phyloP scores from a whole-genome alignment of 2,888 invertebrate species.

The Hirtodrosophila duncani region DNA sequence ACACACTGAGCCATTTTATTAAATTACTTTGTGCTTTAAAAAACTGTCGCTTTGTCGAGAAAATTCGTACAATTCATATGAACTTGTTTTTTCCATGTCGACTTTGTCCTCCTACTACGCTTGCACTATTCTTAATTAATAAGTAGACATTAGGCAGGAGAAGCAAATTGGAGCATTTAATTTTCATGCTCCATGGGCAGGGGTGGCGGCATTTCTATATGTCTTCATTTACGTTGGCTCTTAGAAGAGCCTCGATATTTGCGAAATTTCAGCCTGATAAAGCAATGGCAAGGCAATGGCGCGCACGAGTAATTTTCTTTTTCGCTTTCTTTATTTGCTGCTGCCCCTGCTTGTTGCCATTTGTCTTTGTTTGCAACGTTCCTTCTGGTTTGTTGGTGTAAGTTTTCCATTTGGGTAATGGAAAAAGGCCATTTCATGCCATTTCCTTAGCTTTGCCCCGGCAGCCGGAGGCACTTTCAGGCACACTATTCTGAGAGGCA shows the following conservation, averaged over 20 bases:
- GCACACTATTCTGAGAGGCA: constrained; percentile 57
- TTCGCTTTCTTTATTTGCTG: constrained; percentile 49
- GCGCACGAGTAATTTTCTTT: constrained; percentile 70
- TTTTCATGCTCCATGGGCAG: constrained; percentile 7
- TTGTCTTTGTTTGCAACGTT: constrained; percentile 19
- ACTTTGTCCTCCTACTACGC: neutral
- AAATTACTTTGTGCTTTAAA: too few species aligned
- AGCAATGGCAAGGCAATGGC: constrained; percentile 68
- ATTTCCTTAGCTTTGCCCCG: constrained; percentile 54
- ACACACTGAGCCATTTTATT: too few species aligned
- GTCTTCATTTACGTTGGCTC: constrained; percentile 51
- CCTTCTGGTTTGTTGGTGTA: constrained; percentile 53
- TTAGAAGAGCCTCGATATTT: constrained; percentile 54
- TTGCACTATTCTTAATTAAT: constrained; percentile 52
- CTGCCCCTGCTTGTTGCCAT: constrained; percentile 46
- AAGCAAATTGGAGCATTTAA: constrained; percentile 31
- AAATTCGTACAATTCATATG: neutral
- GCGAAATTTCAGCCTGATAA: constrained; percentile 72
- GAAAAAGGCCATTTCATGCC: constrained; percentile 76
- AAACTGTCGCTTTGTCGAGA: too few species aligned
- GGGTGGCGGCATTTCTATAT: constrained; percentile 6
- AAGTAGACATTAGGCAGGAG: constrained; percentile 14
- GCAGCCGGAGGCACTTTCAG: constrained; percentile 57
- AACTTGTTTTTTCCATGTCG: neutral
- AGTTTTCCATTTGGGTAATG: constrained; percentile 77